Evolutionary conservation across 2,888 invertebrate species (phyloP), one percentile per base, ranked within the genome.

Genomic region (Torymus aiolomorphi): DNA sequence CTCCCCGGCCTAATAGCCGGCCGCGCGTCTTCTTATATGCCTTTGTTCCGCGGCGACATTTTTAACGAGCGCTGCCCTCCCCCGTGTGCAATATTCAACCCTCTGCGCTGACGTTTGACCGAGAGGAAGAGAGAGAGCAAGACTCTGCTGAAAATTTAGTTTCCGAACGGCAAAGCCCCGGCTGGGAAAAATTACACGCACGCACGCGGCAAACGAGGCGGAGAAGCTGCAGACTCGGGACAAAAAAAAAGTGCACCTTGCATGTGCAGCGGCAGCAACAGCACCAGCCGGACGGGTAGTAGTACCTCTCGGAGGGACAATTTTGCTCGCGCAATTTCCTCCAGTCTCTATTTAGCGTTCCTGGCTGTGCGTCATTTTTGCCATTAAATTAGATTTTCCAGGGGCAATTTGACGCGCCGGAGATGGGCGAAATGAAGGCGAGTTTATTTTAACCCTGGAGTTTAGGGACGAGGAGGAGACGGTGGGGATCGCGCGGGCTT

Each of bases 371-470:
- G 70, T 54, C 70, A 76, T 69, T 76, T 76, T 76, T 62, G 16
- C 57, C 24, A 57, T 70, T 71, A 71, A 77, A 77, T 77, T 77
- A 70, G 77, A 77, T 77, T 77, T 77, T 59, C 71, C 77, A 65
- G 65, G 70, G 65, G 70, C 76, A 71, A 77, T 77, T 71, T 77
- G 77, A 77, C 65, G 77, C 71, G 20, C 54, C 20, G n/a, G 18
- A n/a, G 10, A 18, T 3, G 59, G 18, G 70, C 13, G 61, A 18
- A 71, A 59, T 71, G 59, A 49, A 71, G n/a, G 31, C 54, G 16
- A 24, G 59, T 61, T 75, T 52, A 57, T 52, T 75, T 75, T 67
- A 52, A 8, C n/a, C 18, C 8, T 42, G 42, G 42, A 42, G 42
- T 42, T 42, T 42, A 42, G 42, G 8, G 42, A 42, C 42, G 42